Percentiles rank a stretch among this genome's conserved stretches.
These are phyloP conservation scores for Leptinotarsa peninsularis DNA, from an alignment of 2,888 invertebrate genomes.

Conservation along the genomic window DNA sequence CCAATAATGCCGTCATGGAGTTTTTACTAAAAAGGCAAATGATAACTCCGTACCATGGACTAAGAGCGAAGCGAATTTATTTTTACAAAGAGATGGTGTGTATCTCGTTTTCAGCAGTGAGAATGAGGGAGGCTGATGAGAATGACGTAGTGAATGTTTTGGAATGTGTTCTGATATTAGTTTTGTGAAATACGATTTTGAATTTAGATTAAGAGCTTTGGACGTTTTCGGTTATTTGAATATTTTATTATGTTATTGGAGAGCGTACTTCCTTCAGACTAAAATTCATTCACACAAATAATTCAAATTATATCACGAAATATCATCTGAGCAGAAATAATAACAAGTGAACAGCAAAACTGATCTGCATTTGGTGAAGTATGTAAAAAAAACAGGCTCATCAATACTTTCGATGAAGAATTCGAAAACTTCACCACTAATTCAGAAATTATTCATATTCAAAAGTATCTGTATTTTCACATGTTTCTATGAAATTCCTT, in stretches of 20 bases:
- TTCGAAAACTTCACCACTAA: too few relatives aligned
- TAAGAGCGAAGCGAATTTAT: conserved; percentile 35
- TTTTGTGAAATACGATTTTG: conserved; percentile 62
- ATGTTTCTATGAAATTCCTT: too few relatives aligned
- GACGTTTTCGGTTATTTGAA: conserved; percentile 59
- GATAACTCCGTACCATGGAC: conserved; percentile 20
- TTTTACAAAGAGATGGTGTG: conserved; percentile 40
- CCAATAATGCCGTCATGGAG: too few relatives aligned
- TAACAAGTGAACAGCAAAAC: too few relatives aligned
- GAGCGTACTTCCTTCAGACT: conserved; percentile 27
- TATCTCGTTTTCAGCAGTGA: conserved; percentile 40
- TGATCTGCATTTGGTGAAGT: too few relatives aligned
- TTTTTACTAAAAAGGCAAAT: background rate
- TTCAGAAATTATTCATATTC: too few relatives aligned
- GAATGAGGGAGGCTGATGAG: conserved; percentile 28
- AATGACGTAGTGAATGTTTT: conserved; percentile 43
- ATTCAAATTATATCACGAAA: background rate
- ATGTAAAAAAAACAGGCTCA: too few relatives aligned
- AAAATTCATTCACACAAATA: background rate
- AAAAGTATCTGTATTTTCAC: too few relatives aligned
- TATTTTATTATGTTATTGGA: conserved; percentile 59
- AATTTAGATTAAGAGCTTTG: conserved; percentile 61
- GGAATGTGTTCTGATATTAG: conserved; percentile 56
- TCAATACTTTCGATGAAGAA: too few relatives aligned
- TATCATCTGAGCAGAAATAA: too few relatives aligned